A percentile compares a stretch with the other conserved stretches of the same genome.
These are phyloP conservation scores for Zingel zingel DNA, from an alignment of 2,113 vertebrate genomes.

Conservation along the genomic window DNA sequence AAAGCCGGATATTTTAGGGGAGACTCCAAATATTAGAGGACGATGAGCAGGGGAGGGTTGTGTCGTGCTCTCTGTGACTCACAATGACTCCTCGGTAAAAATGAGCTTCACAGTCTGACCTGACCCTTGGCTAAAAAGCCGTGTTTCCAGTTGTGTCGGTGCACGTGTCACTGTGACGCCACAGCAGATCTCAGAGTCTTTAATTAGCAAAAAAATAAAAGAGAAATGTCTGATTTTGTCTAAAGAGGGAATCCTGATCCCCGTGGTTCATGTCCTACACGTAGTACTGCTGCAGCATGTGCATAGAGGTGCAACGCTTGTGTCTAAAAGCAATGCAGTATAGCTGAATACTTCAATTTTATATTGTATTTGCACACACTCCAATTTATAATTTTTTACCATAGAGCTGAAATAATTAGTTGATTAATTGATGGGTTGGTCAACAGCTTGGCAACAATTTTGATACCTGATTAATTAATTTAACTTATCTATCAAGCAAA, in stretches of 20 bases:
- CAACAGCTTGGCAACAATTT: background rate
- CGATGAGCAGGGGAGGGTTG: slow-evolving; percentile 18
- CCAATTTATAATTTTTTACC: background rate
- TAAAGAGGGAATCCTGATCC: slow-evolving; percentile 37
- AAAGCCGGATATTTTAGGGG: slow-evolving; percentile 18
- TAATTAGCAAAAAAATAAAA: background rate
- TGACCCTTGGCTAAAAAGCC: slow-evolving; percentile 54
- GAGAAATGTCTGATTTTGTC: slow-evolving; percentile 18
- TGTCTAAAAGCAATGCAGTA: background rate
- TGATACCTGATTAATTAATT: background rate
- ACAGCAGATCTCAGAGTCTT: slow-evolving; percentile 17
- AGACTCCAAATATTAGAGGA: slow-evolving; percentile 37
- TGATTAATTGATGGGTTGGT: background rate
- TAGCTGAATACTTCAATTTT: background rate
- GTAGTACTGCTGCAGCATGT: slow-evolving; percentile 10
- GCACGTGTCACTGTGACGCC: slow-evolving; percentile 47
- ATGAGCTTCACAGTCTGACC: slow-evolving; percentile 61
- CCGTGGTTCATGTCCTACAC: background rate
- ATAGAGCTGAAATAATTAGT: background rate
- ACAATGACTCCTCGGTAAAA: slow-evolving; percentile 70
- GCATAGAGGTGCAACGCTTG: slow-evolving; percentile 1
- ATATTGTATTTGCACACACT: background rate
- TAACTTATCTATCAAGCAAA: background rate
- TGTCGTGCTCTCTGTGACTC: slow-evolving; percentile 67
- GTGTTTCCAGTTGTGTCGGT: slow-evolving; percentile 29